Percentiles rank a stretch among this genome's conserved stretches.
Evolutionary conservation across 2,888 invertebrate species (phyloP).

Genomic region (Chirona hameri): DNA sequence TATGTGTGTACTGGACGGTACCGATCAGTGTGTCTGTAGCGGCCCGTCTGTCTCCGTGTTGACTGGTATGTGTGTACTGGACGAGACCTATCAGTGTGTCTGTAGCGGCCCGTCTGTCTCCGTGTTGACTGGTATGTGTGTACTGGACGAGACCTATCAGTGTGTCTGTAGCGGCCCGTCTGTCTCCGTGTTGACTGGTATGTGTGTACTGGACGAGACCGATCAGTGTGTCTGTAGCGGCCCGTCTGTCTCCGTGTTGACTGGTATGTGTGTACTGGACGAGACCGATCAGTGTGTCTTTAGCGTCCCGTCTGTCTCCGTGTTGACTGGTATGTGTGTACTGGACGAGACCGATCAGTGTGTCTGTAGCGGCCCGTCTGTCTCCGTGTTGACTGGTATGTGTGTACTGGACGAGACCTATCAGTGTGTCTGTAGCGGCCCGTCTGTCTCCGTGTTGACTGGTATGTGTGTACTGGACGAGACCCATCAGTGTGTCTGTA

Average conservation of each 20-base stretch:
- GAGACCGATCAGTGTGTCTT: background rate
- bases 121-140: background rate
- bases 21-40: background rate
- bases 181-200: background rate
- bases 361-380: background rate
- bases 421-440: background rate
- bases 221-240: background rate
- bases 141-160: background rate
- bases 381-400: background rate
- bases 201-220: too few relatives aligned
- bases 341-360: background rate
- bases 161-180: background rate
- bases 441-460: background rate
- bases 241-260: background rate
- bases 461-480: too few relatives aligned
- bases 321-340: background rate
- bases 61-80: too few relatives aligned
- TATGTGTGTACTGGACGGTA: too few relatives aligned
- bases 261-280: too few relatives aligned
- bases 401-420: too few relatives aligned
- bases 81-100: background rate
- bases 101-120: background rate
- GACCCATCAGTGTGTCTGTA: background rate
- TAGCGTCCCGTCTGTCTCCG: background rate
- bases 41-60: background rate